Evolutionary conservation across 2,797 vertebrate species (phyloP).

Genomic region (Brachyrhaphis roseni): DNA sequence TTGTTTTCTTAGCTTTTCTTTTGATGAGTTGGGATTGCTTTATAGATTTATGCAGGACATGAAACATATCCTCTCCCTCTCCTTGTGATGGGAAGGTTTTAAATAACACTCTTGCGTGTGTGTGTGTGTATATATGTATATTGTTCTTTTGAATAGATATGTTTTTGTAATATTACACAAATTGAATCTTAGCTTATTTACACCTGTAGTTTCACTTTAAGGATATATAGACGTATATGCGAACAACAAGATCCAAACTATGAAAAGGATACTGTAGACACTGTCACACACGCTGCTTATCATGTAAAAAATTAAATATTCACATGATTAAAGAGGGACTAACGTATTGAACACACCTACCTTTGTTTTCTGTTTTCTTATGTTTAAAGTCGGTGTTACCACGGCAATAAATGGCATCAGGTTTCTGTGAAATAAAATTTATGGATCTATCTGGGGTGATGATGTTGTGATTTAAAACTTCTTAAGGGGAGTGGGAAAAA

Average conservation of each 20-base stretch:
- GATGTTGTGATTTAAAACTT: constrained; percentile 2
- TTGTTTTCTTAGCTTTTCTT: constrained; percentile 23
- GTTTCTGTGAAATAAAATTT: neutral
- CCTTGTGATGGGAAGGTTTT: constrained; percentile 45
- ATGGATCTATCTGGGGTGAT: neutral
- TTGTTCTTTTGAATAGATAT: constrained; percentile 25
- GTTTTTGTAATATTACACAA: constrained; percentile 44
- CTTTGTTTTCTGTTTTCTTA: neutral
- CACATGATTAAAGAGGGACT: constrained; percentile 30
- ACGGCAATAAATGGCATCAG: neutral
- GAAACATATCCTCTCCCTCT: constrained; percentile 24
- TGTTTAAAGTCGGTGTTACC: neutral
- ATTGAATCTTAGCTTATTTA: constrained; percentile 34
- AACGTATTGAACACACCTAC: constrained; percentile 17
- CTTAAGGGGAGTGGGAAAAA: neutral
- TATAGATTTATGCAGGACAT: constrained; percentile 47
- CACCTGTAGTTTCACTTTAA: constrained; percentile 44
- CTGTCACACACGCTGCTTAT: constrained; percentile 35
- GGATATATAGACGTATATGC: constrained; percentile 30
- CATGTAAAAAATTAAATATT: constrained; percentile 17
- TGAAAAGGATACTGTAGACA: constrained; percentile 39
- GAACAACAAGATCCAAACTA: constrained; percentile 11
- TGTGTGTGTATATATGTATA: neutral
- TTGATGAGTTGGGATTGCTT: constrained; percentile 49
- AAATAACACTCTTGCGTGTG: constrained; percentile 41